Evolutionary conservation across 2,888 invertebrate genomes (phyloP).

Genomic region (Rhogogaster chlorosoma): DNA sequence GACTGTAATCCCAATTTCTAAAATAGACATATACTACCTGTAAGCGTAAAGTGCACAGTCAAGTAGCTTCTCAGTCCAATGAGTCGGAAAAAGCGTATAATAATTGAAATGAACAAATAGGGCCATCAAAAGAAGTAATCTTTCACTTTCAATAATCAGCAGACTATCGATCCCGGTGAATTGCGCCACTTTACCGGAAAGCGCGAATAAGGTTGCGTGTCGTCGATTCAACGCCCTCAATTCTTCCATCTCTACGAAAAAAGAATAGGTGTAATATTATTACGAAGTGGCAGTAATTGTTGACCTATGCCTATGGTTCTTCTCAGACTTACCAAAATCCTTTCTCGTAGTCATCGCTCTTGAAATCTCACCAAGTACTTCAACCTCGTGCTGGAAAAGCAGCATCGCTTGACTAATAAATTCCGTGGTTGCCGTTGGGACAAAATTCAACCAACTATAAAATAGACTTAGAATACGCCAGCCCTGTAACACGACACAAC

Average conservation of each 20-base stretch:
- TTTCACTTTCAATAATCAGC: conserved; percentile 28
- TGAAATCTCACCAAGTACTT: background rate
- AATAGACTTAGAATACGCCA: background rate
- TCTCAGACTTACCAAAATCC: background rate
- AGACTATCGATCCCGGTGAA: background rate
- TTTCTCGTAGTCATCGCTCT: background rate
- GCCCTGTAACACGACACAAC: background rate
- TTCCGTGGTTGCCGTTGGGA: background rate
- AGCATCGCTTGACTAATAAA: conserved; percentile 29
- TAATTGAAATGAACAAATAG: background rate
- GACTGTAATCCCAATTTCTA: background rate
- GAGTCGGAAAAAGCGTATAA: background rate
- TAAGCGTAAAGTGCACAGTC: background rate
- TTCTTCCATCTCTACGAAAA: background rate
- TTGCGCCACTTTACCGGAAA: background rate
- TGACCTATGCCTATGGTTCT: background rate
- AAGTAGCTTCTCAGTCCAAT: background rate
- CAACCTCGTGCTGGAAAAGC: conserved; percentile 22
- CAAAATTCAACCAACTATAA: background rate
- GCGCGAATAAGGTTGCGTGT: background rate
- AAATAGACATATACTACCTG: background rate
- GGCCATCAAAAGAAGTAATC: background rate
- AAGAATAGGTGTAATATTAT: background rate
- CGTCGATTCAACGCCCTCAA: conserved; percentile 22
- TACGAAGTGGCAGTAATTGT: background rate